A percentile compares a stretch with the other conserved stretches of the same genome.
Conservation (phyloP, 1,140 invertebrate genomes). For the Eueides isabella region DNA sequence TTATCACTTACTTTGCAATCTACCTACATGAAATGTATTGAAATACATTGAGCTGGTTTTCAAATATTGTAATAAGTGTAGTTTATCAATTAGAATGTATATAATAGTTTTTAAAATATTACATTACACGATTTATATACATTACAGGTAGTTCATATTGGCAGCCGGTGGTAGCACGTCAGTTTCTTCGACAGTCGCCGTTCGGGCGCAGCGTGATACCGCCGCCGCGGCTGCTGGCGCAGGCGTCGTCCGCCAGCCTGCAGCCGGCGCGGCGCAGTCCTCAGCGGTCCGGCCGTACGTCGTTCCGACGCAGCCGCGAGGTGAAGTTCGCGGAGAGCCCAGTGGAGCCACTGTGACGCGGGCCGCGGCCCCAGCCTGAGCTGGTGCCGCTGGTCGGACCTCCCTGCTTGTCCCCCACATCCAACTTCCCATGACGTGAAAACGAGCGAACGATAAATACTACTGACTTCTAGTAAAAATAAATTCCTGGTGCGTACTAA, state of each 20-base stretch:
- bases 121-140: neutral
- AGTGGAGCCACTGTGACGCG: conserved; percentile 69
- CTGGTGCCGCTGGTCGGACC: conserved; percentile 70
- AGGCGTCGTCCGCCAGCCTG: conserved; percentile 70
- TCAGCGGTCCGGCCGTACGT: conserved; percentile 54
- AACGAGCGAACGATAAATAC: conserved; percentile 58
- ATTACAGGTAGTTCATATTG: conserved; percentile 79
- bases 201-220: conserved; percentile 69
- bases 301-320: conserved; percentile 76
- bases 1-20: too few relatives aligned
- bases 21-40: too few relatives aligned
- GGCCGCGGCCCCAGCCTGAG: conserved; percentile 75
- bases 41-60: too few relatives aligned
- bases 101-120: neutral
- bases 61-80: too few relatives aligned
- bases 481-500: neutral
- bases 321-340: conserved; percentile 82
- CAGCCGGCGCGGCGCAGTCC: conserved; percentile 63
- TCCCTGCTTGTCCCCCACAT: conserved; percentile 41
- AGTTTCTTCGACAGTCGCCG: conserved; percentile 84
- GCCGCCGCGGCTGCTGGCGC: conserved; percentile 66
- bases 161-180: conserved; percentile 85
- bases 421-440: conserved; percentile 55
- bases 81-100: neutral
- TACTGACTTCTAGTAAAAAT: conserved; percentile 59